phyloP scores from a whole-genome alignment of 2,113 vertebrate genomes.

The Ochotona curzoniae region DNA sequence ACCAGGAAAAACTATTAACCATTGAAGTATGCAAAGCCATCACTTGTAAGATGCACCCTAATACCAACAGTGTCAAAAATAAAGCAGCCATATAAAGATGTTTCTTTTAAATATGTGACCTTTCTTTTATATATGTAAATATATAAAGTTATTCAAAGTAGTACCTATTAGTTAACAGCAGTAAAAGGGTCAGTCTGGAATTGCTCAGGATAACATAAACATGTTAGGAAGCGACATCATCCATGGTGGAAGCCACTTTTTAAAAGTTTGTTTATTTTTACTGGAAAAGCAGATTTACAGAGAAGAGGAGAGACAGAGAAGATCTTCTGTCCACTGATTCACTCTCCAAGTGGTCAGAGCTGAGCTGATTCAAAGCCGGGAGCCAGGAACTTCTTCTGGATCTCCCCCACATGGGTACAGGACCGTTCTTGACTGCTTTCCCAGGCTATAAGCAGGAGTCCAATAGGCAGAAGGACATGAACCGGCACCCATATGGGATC shows the following conservation, averaged over 20 bases:
- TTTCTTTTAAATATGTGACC: background rate
- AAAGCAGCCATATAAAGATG: background rate
- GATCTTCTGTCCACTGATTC: too few relatives aligned
- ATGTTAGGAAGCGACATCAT: slow-evolving; percentile 37
- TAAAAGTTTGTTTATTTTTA: too few relatives aligned
- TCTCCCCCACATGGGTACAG: too few relatives aligned
- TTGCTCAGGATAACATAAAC: background rate
- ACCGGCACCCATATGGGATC: too few relatives aligned
- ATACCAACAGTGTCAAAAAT: background rate
- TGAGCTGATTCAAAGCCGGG: too few relatives aligned
- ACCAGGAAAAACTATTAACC: background rate
- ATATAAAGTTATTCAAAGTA: slow-evolving; percentile 33
- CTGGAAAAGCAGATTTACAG: too few relatives aligned
- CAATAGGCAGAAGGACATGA: too few relatives aligned
- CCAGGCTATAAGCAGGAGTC: too few relatives aligned
- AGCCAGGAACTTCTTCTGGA: too few relatives aligned
- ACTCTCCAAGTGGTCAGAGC: too few relatives aligned
- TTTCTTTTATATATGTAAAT: background rate
- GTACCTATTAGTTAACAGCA: background rate
- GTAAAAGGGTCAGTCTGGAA: background rate
- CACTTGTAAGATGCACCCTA: background rate
- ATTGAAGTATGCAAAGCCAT: background rate
- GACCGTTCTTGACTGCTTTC: too few relatives aligned
- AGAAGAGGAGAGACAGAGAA: too few relatives aligned
- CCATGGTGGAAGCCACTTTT: slow-evolving; percentile 13